Conservation (phyloP, 2,113 vertebrate genomes). For the Gasterosteus nipponicus region DNA sequence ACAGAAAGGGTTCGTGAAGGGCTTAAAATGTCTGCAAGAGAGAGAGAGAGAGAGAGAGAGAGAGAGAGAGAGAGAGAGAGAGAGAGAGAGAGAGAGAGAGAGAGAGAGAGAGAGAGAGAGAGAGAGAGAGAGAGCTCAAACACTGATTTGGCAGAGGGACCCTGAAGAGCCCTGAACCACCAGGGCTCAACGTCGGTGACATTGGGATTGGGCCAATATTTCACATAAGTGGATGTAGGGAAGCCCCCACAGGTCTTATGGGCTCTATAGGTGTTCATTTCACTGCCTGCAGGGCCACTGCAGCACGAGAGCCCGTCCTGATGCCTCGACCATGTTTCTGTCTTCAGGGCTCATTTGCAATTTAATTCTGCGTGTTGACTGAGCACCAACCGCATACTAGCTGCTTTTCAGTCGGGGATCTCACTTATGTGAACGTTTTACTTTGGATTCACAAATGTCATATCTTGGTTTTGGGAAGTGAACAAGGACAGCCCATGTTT, state of each 20-base stretch:
- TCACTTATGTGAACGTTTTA: neutral
- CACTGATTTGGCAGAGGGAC: too few species aligned
- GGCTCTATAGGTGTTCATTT: constrained; percentile 54
- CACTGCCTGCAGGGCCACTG: constrained; percentile 39
- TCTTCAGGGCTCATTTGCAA: constrained; percentile 13
- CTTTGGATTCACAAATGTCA: neutral
- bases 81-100: too few species aligned
- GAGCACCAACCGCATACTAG: neutral
- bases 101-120: too few species aligned
- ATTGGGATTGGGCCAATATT: neutral
- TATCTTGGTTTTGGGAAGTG: neutral
- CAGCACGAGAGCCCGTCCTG: constrained; percentile 11
- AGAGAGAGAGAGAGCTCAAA: neutral
- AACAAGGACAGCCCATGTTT: neutral
- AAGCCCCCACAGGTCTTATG: constrained; percentile 57
- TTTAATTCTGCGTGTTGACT: constrained; percentile 14
- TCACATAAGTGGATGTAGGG: constrained; percentile 49
- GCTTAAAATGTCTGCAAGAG: neutral
- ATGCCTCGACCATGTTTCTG: constrained; percentile 5
- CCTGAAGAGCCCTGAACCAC: too few species aligned
- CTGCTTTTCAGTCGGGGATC: neutral
- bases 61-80: too few species aligned
- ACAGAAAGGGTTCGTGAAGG: neutral
- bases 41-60: too few species aligned
- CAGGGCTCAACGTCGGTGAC: neutral